Evolutionary conservation across 2,797 vertebrate genomes (phyloP).

Genomic region (Sebastes baramenuke): DNA sequence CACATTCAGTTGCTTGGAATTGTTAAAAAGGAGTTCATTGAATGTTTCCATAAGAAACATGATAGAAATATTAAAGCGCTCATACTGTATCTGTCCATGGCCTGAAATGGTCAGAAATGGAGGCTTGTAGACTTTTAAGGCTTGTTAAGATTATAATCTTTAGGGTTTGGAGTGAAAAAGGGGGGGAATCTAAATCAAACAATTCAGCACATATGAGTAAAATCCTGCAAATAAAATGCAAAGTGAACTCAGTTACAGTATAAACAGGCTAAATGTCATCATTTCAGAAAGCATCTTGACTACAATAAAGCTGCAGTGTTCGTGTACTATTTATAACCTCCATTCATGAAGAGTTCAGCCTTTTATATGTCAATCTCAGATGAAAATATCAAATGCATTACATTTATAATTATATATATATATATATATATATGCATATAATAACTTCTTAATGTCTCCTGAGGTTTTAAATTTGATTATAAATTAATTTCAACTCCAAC

Average conservation of each 20-base stretch:
- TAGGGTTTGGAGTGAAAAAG: no score
- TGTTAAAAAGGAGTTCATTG: neutral
- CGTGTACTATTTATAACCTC: neutral
- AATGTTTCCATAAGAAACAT: neutral
- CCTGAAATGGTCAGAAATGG: no score
- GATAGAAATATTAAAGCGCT: neutral
- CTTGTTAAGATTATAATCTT: neutral
- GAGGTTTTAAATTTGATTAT: neutral
- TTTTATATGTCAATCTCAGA: neutral
- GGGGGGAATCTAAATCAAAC: no score
- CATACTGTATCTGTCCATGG: no score
- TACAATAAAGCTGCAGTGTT: neutral
- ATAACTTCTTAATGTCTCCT: neutral
- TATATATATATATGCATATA: neutral
- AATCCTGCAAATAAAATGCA: neutral
- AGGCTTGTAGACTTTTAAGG: no score
- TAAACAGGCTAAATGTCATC: neutral
- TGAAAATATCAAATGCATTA: neutral
- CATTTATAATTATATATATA: neutral
- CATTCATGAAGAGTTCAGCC: neutral
- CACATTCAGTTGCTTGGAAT: neutral
- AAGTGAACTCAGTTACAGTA: neutral
- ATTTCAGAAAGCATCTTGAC: neutral
- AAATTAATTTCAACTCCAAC: neutral
- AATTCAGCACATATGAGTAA: neutral